phyloP scores from a whole-genome alignment of 2,797 vertebrate genomes.

The Epinephelus malabaricus region DNA sequence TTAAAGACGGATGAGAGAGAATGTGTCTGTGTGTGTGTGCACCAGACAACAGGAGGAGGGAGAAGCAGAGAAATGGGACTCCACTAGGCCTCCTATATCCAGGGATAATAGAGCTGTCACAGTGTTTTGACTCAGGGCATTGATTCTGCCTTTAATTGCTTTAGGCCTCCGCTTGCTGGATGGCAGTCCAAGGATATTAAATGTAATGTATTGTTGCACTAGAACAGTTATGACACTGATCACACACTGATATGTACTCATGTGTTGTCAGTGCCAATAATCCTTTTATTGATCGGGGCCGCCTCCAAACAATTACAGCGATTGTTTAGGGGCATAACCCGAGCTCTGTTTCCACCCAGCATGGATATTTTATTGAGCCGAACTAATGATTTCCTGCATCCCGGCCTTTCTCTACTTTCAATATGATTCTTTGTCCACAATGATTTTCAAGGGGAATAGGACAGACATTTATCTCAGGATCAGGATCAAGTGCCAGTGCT shows the following conservation, averaged over 20 bases:
- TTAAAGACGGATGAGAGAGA: conserved; percentile 51
- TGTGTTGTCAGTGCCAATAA: conserved; percentile 77
- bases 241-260: conserved; percentile 79
- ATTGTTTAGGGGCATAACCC: conserved; percentile 66
- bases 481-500: neutral
- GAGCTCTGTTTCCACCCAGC: conserved; percentile 38
- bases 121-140: conserved; percentile 83
- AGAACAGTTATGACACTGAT: conserved; percentile 81
- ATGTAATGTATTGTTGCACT: conserved; percentile 80
- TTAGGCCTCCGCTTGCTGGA: conserved; percentile 68
- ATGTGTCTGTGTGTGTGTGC: conserved; percentile 7
- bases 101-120: conserved; percentile 85
- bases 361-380: conserved; percentile 51
- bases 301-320: conserved; percentile 71
- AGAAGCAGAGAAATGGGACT: conserved; percentile 54
- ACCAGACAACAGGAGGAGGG: conserved; percentile 34
- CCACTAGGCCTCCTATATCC: conserved; percentile 68
- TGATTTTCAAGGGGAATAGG: neutral
- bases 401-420: neutral
- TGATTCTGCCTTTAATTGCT: conserved; percentile 86
- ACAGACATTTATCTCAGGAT: neutral
- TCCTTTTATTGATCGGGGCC: conserved; percentile 75
- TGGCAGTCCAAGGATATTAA: conserved; percentile 77
- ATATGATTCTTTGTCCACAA: neutral
- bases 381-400: conserved; percentile 51